A percentile compares a stretch with the other conserved stretches of the same genome.
Evolutionary conservation across 2,888 invertebrate genomes (phyloP).

Genomic region (Acrocyrtus sp.): DNA sequence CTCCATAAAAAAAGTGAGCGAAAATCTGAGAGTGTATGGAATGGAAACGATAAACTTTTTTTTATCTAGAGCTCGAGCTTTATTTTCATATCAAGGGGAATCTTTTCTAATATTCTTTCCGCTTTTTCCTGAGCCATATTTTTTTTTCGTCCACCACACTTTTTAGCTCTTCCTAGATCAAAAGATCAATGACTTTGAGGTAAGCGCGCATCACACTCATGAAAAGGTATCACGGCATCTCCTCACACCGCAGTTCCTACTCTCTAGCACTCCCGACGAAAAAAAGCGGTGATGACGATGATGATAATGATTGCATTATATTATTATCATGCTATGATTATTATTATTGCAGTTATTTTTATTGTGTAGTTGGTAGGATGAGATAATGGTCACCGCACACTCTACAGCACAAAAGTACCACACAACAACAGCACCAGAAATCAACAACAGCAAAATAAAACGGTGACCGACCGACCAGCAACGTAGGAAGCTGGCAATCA

Average conservation of each 20-base stretch:
- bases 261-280: conserved; percentile 15
- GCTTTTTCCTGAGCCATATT: conserved; percentile 7
- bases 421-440: no score
- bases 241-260: no score
- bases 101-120: conserved; percentile 1
- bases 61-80: no score
- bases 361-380: conserved; percentile 21
- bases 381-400: conserved; percentile 18
- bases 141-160: conserved; percentile 20
- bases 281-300: no score
- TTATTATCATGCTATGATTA: no score
- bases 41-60: no score
- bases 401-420: background rate
- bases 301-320: conserved; percentile 37
- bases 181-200: conserved; percentile 46
- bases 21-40: no score
- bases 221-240: background rate
- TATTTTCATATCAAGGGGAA: no score
- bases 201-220: conserved; percentile 14
- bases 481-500: conserved; percentile 40
- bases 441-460: conserved; percentile 20
- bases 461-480: conserved; percentile 11
- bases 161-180: conserved; percentile 42
- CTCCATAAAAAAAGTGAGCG: no score
- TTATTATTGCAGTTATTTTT: conserved; percentile 37